phyloP scores from a whole-genome alignment of 2,113 vertebrate genomes.

The Sorex fumeus region DNA sequence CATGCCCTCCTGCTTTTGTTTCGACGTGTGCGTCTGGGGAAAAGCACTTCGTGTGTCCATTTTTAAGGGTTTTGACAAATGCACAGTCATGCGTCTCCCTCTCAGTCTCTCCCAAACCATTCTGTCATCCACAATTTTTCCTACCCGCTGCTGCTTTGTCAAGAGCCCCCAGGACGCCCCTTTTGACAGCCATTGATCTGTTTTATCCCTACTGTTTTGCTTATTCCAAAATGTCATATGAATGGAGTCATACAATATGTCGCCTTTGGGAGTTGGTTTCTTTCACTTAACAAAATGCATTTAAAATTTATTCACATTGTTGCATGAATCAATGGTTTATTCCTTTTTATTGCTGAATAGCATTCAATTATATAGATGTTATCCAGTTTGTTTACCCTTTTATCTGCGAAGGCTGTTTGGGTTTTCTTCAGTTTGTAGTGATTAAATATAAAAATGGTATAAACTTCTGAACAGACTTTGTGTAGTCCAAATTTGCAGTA shows the following conservation, averaged over 20 bases:
- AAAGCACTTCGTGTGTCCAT: neutral
- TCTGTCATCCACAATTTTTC: neutral
- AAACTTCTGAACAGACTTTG: neutral
- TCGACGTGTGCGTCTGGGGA: neutral
- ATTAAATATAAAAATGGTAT: conserved; percentile 29
- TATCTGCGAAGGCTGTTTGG: conserved; percentile 49
- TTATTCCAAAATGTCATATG: conserved; percentile 8
- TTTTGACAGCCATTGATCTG: neutral
- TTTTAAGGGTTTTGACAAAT: neutral
- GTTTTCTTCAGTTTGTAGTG: conserved; percentile 34
- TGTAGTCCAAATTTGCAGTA: conserved; percentile 13
- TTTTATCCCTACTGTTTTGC: neutral
- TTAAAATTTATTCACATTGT: conserved; percentile 29
- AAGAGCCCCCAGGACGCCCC: neutral
- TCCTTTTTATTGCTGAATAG: conserved; percentile 43
- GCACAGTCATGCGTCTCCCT: too few relatives aligned
- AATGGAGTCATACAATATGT: neutral
- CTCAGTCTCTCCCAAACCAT: neutral
- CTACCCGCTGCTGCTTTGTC: neutral
- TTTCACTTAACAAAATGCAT: conserved; percentile 60
- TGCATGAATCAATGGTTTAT: conserved; percentile 48
- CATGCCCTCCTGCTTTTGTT: neutral
- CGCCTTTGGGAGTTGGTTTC: neutral
- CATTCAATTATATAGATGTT: conserved; percentile 20
- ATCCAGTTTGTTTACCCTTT: conserved; percentile 40